Percentiles rank a stretch among this genome's conserved stretches.
Conservation (phyloP, 2,888 invertebrate species). For the Pardosa pseudoannulata region DNA sequence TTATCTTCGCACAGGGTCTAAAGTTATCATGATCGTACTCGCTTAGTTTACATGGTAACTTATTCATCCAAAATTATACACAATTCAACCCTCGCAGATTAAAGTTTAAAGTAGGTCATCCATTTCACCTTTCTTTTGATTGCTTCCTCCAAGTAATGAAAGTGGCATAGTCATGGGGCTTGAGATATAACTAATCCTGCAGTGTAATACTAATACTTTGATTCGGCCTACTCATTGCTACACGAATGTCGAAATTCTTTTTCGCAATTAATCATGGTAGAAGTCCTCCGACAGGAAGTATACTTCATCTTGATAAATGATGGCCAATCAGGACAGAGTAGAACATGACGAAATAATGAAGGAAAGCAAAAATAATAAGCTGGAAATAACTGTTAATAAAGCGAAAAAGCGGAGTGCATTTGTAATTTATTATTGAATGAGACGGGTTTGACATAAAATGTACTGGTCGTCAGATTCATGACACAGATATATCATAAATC, state of each 20-base stretch:
- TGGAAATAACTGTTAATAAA: constrained; percentile 10
- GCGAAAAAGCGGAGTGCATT: not conserved
- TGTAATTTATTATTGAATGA: constrained; percentile 1
- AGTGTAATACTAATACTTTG: constrained; percentile 7
- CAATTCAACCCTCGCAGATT: no score
- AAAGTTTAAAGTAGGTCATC: no score
- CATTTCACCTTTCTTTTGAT: no score
- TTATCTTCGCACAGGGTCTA: no score
- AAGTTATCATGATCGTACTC: no score
- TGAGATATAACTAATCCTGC: not conserved
- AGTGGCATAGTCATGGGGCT: no score
- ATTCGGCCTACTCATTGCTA: not conserved
- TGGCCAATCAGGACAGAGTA: constrained; percentile 9
- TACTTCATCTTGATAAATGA: constrained; percentile 12
- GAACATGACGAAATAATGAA: constrained; percentile 19
- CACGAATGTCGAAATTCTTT: not conserved
- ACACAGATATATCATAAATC: not conserved
- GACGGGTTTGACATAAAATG: not conserved
- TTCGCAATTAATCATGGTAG: not conserved
- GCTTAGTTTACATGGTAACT: no score
- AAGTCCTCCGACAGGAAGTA: constrained; percentile 4
- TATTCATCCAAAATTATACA: no score
- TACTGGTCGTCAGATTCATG: not conserved
- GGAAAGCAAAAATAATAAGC: constrained; percentile 9
- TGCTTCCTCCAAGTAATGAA: no score